Conservation (phyloP, 2,113 vertebrate genomes). For the Lonchura striata region DNA sequence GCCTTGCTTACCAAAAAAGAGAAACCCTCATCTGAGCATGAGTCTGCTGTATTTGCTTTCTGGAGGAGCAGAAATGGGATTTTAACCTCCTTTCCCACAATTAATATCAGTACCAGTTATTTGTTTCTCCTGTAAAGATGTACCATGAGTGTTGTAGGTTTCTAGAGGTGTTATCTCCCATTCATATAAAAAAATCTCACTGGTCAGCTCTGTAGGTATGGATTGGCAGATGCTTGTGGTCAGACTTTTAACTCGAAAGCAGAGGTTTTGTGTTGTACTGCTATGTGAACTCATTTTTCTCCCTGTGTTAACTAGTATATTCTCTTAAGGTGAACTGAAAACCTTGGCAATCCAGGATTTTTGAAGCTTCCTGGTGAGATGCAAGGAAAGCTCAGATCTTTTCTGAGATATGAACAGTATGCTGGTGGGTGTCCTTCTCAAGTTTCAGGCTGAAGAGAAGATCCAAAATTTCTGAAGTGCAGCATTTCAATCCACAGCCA, state of each 20-base stretch:
- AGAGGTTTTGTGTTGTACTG: neutral
- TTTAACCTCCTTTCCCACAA: neutral
- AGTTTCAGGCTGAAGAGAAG: neutral
- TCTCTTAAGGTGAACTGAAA: neutral
- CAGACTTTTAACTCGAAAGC: neutral
- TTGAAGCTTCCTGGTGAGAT: neutral
- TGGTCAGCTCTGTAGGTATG: neutral
- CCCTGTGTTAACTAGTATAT: neutral
- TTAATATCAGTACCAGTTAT: neutral
- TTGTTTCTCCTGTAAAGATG: neutral
- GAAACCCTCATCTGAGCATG: neutral
- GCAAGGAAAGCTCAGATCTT: slow-evolving; percentile 1
- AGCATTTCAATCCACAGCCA: neutral
- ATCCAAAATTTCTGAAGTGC: neutral
- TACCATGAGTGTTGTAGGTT: accelerated
- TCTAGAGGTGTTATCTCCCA: neutral
- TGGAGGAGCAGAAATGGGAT: neutral
- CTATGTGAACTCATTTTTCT: neutral
- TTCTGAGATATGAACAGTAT: neutral
- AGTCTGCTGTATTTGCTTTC: neutral
- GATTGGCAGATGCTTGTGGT: neutral
- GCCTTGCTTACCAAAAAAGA: neutral
- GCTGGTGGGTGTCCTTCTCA: neutral
- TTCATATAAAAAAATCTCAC: neutral
- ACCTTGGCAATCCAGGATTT: neutral